Evolutionary conservation across 2,113 vertebrate species (phyloP), one percentile per base, ranked within the genome.

Genomic region (Lepus americanus): DNA sequence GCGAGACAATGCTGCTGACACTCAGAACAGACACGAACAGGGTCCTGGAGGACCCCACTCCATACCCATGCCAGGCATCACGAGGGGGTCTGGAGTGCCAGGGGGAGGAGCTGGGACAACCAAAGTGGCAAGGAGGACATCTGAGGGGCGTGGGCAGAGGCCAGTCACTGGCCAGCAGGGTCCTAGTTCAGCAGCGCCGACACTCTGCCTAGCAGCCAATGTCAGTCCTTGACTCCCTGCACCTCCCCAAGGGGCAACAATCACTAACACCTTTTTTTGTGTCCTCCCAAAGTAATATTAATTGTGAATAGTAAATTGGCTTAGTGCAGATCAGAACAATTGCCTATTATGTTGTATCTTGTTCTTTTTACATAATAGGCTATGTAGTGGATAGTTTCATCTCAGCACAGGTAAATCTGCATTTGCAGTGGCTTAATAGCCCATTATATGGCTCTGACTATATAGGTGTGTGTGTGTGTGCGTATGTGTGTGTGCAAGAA

Each of bases 301-400:
- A 59, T 59, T 79, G 53, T 36, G 22, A 51, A 51, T 51, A 53
- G 29, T 53, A 20, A 77, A 27, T 44, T 59, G 31, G n/a, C 51
- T 95, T 84, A 74, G 39, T 29, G 49, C 72, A 77, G 73, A 74
- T 55, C n/a, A 74, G 80, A 61, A 11, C 19, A 53, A 53, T 93
- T 61, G 13, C 10, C 87, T 9, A 44, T 10, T 49, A 31, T 23
- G 20, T 4, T 22, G 66, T 1, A 22, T 14, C 13, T 79, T 72
- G 31, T 6, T 83, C 64, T 84, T 92, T 55, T 70, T 63, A 29
- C 12, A 51, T 64, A 73, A 84, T 39, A 90, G 23, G 31, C 17
- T 82, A 9, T 53, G n/a, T 83, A 87, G 25, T 49, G 86, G 61
- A 16, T 80, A 78, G 53, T 83, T 92, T 5, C 29, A 20, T 8